These are phyloP conservation scores for Diachasma alloeum DNA, from an alignment of 1,140 invertebrate genomes.

Conservation along the genomic window DNA sequence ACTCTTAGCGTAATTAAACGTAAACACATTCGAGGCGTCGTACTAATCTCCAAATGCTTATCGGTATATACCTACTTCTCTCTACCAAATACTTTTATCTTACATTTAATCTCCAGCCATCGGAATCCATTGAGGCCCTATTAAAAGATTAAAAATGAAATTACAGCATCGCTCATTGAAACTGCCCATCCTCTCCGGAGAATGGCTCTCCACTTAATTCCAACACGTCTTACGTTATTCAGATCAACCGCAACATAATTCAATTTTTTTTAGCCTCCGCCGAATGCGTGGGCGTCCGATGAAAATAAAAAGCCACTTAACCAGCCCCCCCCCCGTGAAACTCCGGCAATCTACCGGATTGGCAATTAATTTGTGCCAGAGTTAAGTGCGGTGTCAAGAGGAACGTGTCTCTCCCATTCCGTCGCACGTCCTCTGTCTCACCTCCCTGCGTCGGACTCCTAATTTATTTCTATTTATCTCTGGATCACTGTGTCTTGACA, in stretches of 20 bases:
- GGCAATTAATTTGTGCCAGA: constrained; percentile 59
- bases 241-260: not conserved
- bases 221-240: too few relatives aligned
- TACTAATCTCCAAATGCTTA: constrained; percentile 62
- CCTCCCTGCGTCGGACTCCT: not conserved
- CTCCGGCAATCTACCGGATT: constrained; percentile 49
- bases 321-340: not conserved
- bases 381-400: constrained; percentile 48
- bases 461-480: too few relatives aligned
- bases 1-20: constrained; percentile 67
- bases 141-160: not conserved
- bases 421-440: not conserved
- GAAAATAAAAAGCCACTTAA: constrained; percentile 39
- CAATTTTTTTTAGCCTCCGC: not conserved
- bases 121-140: not conserved
- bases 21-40: constrained; percentile 65
- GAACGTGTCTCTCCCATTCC: not conserved
- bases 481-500: too few relatives aligned
- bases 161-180: too few relatives aligned
- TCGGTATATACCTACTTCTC: constrained; percentile 13
- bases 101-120: not conserved
- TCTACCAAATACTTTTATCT: not conserved
- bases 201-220: too few relatives aligned
- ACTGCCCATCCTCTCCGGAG: too few relatives aligned
- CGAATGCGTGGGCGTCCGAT: constrained; percentile 29